Base-by-base conservation (phyloP, 1,140 invertebrate species). In the Nasonia longicornis region DNA sequence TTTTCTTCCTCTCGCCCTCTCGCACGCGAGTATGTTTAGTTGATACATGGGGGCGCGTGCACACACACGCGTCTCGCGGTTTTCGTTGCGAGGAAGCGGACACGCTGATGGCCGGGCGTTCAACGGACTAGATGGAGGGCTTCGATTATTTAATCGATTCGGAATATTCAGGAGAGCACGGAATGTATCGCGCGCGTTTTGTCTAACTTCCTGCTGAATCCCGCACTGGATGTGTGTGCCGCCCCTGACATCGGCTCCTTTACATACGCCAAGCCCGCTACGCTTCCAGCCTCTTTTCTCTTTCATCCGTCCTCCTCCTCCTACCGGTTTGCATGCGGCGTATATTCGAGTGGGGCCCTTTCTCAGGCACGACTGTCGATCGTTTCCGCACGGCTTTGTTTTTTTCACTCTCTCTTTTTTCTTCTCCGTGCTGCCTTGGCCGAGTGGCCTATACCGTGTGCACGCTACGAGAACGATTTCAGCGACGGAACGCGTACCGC, bases 131-230 rank as follows among this genome's bases (percentile, higher is more conserved):
- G 89, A 90, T 90, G 87, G 85, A 85, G 86, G 87, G 83, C 84
- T 90, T 91, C 89, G 90, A 91, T 91, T 89, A 89, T 90, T 90
- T 90, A 90, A 91, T 91, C 88, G 89, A 90, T 90, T 90, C 87
- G 89, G 86, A 91, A 88, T 89, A 89, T 89, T 45, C 87, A 88
- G 84, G 83, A 81, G 86, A 84, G 83, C 83, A 80, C 84, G 83
- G 86, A 86, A 84, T 87, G 87, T 86, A 42, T 42, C 38, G 38
- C 38, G 38, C 84, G 85, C 72, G 71, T 89, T 89, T 90, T 89
- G 88, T 91, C 88, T 87, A 88, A 89, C 89, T 89, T 90, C 89
- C 89, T 90, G 89, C 45, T 10, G 86, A 89, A 87, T 86, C 83
- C 83, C 84, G 83, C 75, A 67, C 80, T 48, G 83, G 20, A 14